phyloP scores from a whole-genome alignment of 2,113 vertebrate genomes.

The Channa argus region DNA sequence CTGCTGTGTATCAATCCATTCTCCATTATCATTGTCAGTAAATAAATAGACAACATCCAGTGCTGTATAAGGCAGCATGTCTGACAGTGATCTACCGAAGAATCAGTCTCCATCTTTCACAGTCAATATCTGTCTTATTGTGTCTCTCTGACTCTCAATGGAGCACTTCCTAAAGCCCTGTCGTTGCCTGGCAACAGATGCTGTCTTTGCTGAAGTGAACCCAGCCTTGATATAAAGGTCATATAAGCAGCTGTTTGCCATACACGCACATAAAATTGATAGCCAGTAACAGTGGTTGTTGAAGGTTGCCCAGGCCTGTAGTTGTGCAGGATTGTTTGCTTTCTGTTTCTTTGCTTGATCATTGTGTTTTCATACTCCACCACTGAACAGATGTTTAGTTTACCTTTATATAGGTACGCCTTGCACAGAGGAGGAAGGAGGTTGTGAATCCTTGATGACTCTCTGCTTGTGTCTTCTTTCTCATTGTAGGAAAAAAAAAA shows the following conservation, averaged over 20 bases:
- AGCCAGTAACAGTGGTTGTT: not conserved
- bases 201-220: constrained; percentile 80
- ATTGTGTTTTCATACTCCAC: constrained; percentile 2
- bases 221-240: constrained; percentile 73
- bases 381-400: constrained; percentile 25
- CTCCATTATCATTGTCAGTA: not conserved
- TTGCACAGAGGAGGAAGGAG: not conserved
- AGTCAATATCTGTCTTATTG: constrained; percentile 16
- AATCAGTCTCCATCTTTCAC: not conserved
- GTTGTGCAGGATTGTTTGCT: not conserved
- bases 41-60: not conserved
- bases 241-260: constrained; percentile 60
- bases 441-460: constrained; percentile 30
- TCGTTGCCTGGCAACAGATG: constrained; percentile 89
- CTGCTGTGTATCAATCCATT: not conserved
- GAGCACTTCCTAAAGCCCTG: constrained; percentile 75
- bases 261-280: not conserved
- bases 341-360: not conserved
- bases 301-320: constrained; percentile 1
- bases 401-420: not conserved
- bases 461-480: not conserved
- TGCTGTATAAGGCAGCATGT: not conserved
- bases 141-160: constrained; percentile 66
- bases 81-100: not conserved
- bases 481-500: constrained; percentile 1